Evolutionary conservation across 2,888 invertebrate species (phyloP).

Genomic region (Euplexia lucipara): DNA sequence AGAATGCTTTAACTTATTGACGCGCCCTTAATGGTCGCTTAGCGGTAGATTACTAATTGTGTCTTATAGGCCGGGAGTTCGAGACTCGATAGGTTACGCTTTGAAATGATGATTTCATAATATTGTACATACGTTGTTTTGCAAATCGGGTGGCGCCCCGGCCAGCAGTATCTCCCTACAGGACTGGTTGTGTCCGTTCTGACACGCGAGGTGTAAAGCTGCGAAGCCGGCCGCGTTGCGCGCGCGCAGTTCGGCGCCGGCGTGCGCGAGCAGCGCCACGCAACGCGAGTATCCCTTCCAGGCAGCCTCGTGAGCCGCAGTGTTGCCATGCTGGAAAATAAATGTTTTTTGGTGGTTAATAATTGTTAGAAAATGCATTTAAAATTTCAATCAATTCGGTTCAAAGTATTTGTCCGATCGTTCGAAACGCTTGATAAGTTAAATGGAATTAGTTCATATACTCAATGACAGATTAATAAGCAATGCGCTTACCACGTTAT

Average conservation of each 20-base stretch:
- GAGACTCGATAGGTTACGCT: not conserved
- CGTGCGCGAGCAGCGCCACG: constrained; percentile 93
- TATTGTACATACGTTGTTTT: constrained; percentile 95
- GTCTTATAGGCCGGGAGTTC: too few species aligned
- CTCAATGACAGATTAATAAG: not conserved
- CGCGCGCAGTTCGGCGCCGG: constrained; percentile 91
- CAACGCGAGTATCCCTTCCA: constrained; percentile 98
- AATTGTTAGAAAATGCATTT: too few species aligned
- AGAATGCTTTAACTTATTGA: too few species aligned
- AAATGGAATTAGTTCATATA: not conserved
- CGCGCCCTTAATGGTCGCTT: too few species aligned
- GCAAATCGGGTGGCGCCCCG: constrained; percentile 96
- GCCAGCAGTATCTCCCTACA: constrained; percentile 96
- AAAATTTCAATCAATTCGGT: too few species aligned
- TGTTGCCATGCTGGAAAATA: constrained; percentile 95
- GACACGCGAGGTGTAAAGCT: constrained; percentile 98
- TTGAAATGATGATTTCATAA: too few species aligned
- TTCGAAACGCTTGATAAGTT: too few species aligned
- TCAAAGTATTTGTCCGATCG: too few species aligned
- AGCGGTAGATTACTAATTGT: too few species aligned
- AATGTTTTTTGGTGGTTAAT: too few species aligned
- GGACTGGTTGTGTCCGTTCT: constrained; percentile 99
- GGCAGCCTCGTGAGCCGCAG: constrained; percentile 97
- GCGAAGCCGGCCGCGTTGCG: constrained; percentile 97
- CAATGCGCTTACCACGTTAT: constrained; percentile 92